Base-by-base conservation (phyloP, 2,113 vertebrate species). In the Calypte anna region DNA sequence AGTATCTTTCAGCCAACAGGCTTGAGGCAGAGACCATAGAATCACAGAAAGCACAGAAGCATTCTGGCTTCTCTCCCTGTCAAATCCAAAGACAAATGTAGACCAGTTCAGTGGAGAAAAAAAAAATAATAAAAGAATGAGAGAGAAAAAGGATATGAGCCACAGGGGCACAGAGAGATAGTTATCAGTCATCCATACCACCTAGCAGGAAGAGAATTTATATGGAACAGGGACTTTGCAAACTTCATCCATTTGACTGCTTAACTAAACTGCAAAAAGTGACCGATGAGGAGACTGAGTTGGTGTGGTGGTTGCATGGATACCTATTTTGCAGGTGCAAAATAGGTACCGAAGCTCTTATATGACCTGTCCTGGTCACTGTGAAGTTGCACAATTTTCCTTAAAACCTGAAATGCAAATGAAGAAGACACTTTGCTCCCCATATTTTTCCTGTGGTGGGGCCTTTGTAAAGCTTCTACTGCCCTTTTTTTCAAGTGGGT, bases 271-370 rank as follows among this genome's bases (percentile, higher is more conserved):
- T 30, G 25, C 13, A 36, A 55, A 70, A 27, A 50, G 22, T 44
- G 62, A 55, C 75, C 55, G 54, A 59, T 36, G 23, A 28, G 13
- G 67, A 55, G 54, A 27, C 43, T 46, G 17, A 80, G 48, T 25
- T 69, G 27, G 30, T 59, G 31, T 48, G 63, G 80, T 7, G 3
- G 36, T 27, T 31, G 33, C 48, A 25, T 3, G 30, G 43, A 67
- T 61, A 57, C 38, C n/a, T n/a, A n/a, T n/a, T n/a, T 7, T 55
- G 33, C 1, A 6, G 0, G 0, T 31, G 55, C 25, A 81, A 81
- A 90, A 61, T 10, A 86, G 28, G 51, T 20, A 92, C 57, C 2
- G 2, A 20, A 44, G 23, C 2, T 80, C 33, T 74, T 40, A 9
- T 2, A 23, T 38, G 48, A 46, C 68, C 69, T 86, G 68, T 19